These are phyloP conservation scores for Pharmacophagus antenor DNA, from an alignment of 2,888 invertebrate genomes.

Conservation along the genomic window DNA sequence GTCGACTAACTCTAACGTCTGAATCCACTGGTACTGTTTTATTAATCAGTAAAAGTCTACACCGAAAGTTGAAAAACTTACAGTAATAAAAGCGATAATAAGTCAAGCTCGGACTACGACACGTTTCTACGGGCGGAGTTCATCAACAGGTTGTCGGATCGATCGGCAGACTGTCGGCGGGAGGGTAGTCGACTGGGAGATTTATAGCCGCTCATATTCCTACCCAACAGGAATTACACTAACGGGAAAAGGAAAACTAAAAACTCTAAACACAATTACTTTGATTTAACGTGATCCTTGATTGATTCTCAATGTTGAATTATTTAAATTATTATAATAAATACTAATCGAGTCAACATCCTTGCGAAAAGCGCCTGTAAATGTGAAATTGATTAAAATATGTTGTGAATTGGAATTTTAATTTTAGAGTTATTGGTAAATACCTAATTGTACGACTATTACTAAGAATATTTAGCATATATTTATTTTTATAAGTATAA, in stretches of 20 bases:
- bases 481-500: too few relatives aligned
- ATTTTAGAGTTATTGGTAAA: too few relatives aligned
- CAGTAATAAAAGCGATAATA: conserved; percentile 4
- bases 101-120: not conserved
- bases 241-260: conserved; percentile 17
- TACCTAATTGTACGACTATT: too few relatives aligned
- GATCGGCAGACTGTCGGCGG: not conserved
- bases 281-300: not conserved
- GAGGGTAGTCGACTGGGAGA: conserved; percentile 12
- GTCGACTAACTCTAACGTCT: not conserved
- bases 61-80: not conserved
- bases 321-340: too few relatives aligned
- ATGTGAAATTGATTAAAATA: too few relatives aligned
- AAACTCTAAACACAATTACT: conserved; percentile 3
- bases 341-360: too few relatives aligned
- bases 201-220: conserved; percentile 26
- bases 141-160: not conserved
- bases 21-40: not conserved
- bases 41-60: not conserved
- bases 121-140: not conserved
- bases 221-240: conserved; percentile 20
- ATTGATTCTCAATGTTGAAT: too few relatives aligned
- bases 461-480: too few relatives aligned
- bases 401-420: too few relatives aligned
- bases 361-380: too few relatives aligned